phyloP scores from a whole-genome alignment of 2,888 invertebrate species.

The Galerucella nymphaeae region DNA sequence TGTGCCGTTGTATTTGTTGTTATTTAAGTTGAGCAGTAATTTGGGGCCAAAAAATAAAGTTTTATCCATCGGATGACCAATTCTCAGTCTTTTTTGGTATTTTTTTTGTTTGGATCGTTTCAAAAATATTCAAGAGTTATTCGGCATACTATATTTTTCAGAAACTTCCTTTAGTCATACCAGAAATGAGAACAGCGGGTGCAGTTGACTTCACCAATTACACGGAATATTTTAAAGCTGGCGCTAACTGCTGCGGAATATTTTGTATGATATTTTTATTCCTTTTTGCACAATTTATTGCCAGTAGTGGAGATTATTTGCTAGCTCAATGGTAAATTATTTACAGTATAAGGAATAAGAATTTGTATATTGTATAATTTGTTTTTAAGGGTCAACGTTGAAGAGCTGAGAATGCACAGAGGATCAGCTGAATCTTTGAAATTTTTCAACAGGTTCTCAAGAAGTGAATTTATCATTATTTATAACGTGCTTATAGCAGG shows the following conservation, averaged over 20 bases:
- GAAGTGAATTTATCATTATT: constrained; percentile 61
- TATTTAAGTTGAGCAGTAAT: too few species aligned
- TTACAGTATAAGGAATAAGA: not conserved
- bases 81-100: too few species aligned
- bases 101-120: too few species aligned
- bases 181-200: constrained; percentile 68
- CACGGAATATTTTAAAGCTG: constrained; percentile 69
- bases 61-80: too few species aligned
- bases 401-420: constrained; percentile 47
- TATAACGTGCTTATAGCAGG: constrained; percentile 62
- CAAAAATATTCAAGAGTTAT: too few species aligned
- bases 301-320: constrained; percentile 62
- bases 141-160: constrained; percentile 30
- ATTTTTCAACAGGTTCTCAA: constrained; percentile 44
- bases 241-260: constrained; percentile 68
- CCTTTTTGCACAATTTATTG: constrained; percentile 66
- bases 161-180: constrained; percentile 63
- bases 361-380: not conserved
- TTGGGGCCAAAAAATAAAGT: too few species aligned
- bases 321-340: constrained; percentile 57
- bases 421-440: constrained; percentile 42
- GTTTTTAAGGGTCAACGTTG: constrained; percentile 55
- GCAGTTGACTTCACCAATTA: constrained; percentile 67
- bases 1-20: too few species aligned
- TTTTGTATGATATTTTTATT: constrained; percentile 67